Percentiles rank a stretch among this genome's conserved stretches.
Conservation (phyloP, 2,797 vertebrate species). For the Florisuga fusca region DNA sequence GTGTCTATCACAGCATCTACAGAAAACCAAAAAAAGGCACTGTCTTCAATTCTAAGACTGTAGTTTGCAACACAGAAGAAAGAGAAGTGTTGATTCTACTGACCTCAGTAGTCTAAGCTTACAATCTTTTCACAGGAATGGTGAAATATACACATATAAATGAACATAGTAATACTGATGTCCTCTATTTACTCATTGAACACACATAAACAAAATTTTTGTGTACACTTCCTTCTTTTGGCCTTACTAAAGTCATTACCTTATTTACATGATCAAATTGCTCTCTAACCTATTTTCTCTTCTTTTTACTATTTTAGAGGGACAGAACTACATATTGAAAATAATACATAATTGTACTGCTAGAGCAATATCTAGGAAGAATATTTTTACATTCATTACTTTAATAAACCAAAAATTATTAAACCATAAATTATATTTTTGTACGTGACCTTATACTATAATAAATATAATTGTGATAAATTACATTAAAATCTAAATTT, state of each 20-base stretch:
- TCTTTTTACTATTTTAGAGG: not conserved
- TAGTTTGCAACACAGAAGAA: not conserved
- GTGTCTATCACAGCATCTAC: not conserved
- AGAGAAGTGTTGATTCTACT: not conserved
- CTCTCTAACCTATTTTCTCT: not conserved
- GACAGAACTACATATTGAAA: not conserved
- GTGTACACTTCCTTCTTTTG: not conserved
- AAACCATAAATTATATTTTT: not conserved
- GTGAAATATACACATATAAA: not conserved
- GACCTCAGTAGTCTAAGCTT: not conserved
- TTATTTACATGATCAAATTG: not conserved
- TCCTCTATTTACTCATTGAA: not conserved
- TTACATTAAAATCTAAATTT: not conserved
- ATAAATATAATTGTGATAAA: not conserved
- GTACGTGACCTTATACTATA: not conserved
- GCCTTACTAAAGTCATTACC: not conserved
- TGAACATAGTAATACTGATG: fast-evolving
- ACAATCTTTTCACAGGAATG: not conserved
- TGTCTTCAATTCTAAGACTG: not conserved
- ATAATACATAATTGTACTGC: not conserved
- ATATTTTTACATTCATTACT: not conserved
- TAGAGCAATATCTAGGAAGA: not conserved
- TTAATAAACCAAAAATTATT: constrained; percentile 5
- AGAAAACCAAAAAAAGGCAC: not conserved
- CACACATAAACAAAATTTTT: not conserved